A percentile compares a stretch with the other conserved stretches of the same genome.
Evolutionary conservation across 2,888 invertebrate genomes (phyloP).

Genomic region (Yponomeuta sedellus): DNA sequence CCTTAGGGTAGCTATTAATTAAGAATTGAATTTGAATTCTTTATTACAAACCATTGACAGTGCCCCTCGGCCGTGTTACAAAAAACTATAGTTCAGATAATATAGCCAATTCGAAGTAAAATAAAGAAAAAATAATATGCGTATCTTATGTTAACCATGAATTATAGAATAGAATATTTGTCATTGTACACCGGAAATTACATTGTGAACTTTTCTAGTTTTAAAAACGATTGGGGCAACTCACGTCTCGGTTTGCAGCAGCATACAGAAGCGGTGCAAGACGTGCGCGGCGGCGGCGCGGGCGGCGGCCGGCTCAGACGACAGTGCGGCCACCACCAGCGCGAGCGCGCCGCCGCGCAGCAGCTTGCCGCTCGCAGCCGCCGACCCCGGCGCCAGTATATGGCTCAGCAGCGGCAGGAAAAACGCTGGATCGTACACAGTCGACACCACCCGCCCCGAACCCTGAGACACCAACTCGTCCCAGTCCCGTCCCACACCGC

Average conservation of each 20-base stretch:
- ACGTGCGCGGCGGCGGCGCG: slow-evolving; percentile 85
- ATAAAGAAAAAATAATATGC: no score
- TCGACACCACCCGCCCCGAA: slow-evolving; percentile 40
- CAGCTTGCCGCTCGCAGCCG: slow-evolving; percentile 83
- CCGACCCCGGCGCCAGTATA: slow-evolving; percentile 84
- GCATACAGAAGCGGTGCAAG: slow-evolving; percentile 83
- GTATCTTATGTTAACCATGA: no score
- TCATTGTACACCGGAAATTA: no score
- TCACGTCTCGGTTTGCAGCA: slow-evolving; percentile 83
- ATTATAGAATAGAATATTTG: no score
- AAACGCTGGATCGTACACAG: slow-evolving; percentile 88
- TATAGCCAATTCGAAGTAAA: no score
- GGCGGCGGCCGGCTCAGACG: slow-evolving; percentile 76
- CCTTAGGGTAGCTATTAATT: no score
- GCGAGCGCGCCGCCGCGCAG: slow-evolving; percentile 83
- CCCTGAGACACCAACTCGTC: slow-evolving; percentile 43
- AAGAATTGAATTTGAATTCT: no score
- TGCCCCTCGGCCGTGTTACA: no score
- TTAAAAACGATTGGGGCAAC: slow-evolving; percentile 25
- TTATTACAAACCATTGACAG: no score
- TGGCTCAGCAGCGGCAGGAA: slow-evolving; percentile 86
- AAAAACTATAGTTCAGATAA: no score
- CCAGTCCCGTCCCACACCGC: slow-evolving; percentile 25
- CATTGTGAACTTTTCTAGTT: no score
- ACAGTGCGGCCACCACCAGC: slow-evolving; percentile 82